Percentiles rank a stretch among this genome's conserved stretches.
Conservation (phyloP, 2,797 vertebrate species). For the Choloepus didactylus region DNA sequence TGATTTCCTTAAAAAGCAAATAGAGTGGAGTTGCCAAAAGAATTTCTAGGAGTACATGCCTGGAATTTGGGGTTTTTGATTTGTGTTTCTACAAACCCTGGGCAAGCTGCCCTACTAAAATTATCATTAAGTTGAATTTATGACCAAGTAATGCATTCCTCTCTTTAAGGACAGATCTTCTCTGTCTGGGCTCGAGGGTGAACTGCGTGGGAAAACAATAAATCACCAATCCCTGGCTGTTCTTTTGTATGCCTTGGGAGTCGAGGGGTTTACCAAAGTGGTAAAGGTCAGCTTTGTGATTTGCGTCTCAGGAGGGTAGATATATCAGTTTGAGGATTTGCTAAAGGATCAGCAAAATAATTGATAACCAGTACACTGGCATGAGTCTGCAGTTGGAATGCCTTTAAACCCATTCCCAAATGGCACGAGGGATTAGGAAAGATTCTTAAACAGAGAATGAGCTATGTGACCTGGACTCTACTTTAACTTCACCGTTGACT, state of each 20-base stretch:
- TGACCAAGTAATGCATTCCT: conserved; percentile 75
- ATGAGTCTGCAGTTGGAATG: conserved; percentile 75
- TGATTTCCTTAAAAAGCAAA: conserved; percentile 77
- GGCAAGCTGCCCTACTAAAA: conserved; percentile 79
- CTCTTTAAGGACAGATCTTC: conserved; percentile 76
- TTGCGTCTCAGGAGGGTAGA: conserved; percentile 62
- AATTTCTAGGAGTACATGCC: conserved; percentile 73
- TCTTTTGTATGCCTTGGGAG: conserved; percentile 42
- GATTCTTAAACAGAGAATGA: conserved; percentile 61
- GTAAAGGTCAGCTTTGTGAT: conserved; percentile 71
- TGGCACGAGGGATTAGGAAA: conserved; percentile 62
- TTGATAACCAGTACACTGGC: conserved; percentile 77
- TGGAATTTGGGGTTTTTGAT: conserved; percentile 78
- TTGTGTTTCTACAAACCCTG: conserved; percentile 77
- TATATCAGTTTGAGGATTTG: conserved; percentile 74
- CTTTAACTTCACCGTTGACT: conserved; percentile 9
- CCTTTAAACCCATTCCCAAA: conserved; percentile 77
- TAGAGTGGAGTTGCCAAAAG: conserved; percentile 65
- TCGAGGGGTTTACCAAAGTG: neutral
- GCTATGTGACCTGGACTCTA: conserved; percentile 41
- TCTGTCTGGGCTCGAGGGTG: conserved; percentile 65
- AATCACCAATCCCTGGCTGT: neutral
- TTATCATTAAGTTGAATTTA: conserved; percentile 82
- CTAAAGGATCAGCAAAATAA: conserved; percentile 74
- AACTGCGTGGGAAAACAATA: conserved; percentile 76